Evolutionary conservation across 2,113 vertebrate genomes (phyloP), one percentile per base, ranked within the genome.

Genomic region (Halichoerus grypus): DNA sequence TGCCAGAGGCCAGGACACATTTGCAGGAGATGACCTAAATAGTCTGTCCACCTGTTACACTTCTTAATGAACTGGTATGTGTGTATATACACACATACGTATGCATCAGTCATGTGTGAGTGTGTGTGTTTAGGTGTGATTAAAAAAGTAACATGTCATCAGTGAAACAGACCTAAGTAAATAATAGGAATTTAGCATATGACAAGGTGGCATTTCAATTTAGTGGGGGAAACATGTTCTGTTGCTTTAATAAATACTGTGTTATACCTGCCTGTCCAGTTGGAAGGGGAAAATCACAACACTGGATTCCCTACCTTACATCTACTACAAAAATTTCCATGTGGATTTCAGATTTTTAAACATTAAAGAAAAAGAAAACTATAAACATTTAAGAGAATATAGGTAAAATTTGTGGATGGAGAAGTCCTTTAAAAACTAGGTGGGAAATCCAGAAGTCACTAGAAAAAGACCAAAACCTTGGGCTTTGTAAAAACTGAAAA

Each of bases 1-100:
- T 84, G 86, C 87, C 77, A 55, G 84, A 91, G 96, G 80, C 94
- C 96, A 95, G 89, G 76, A 87, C 81, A 0, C 42, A 76, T 76
- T 85, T 95, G 39, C 31, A 97, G 95, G 91, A 96, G 74, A 33
- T n/a, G 33, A 82, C 49, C 18, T 21, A 13, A 28, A 61, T 15
- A 10, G 19, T 57, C 24, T 15, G 14, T 31, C 26, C 18, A 4
- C 39, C 36, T 36, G 12, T 6, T 57, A 14, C 0, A 10, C 53
- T 31, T 36, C 61, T 15, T 42, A 18, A 13, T 82, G n/a, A 83
- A 1, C 28, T 46, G 7, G 3, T 42, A 11, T 53, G 39, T 18
- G 0, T 80, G 3, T 57, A 46, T 46, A 4, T 81, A 5, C 7
- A 24, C 24, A 8, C 28, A 6, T 19, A 22, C 18, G 6, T 14